Base-by-base conservation (phyloP, 2,797 vertebrate genomes). In the Phylloscopus collybita region DNA sequence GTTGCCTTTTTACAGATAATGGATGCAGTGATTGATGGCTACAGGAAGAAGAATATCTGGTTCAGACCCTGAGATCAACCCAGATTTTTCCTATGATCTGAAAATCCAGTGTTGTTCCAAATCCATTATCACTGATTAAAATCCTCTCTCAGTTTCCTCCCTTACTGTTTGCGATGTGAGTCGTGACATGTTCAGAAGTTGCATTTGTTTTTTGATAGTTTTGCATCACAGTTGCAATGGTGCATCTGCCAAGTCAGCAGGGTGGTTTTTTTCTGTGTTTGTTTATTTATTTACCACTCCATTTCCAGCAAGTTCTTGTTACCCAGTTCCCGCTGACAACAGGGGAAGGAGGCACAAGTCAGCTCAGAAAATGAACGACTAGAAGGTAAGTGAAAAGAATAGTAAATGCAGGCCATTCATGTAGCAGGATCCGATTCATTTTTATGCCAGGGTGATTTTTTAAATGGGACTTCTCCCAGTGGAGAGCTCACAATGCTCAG, bases 331-430 rank as follows among this genome's bases (percentile, higher is more conserved):
- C 10, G 42, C 57, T 84, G 88, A 86, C 70, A 95, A 26, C 32
- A 57, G 83, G 10, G 53, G 65, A 90, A 91, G 29, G 29, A 93
- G 66, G 38, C 53, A 57, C 50, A 75, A 94, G 72, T 26, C 59
- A 86, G 44, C 91, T 86, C 59, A 83, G 80, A 91, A 96, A 92
- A 88, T 36, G 47, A 86, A 73, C 34, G 1, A 86, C 47, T n/a
- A 22, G 66, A 83, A 92, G 90, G 90, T 79, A 96, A 92, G 90
- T 59, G 88, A 75, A 86, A 82, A 78, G 73, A 80, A 70, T 84
- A 88, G 85, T 76, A 96, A 93, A 93, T 86, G 88, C 93, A 75
- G 88, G 83, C 96, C 81, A 80, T 91, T 92, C 92, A 74, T 40
- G 86, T 90, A 94, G 86, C 87, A 49, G 73, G 76, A 88, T 79